Evolutionary conservation across 2,113 vertebrate genomes (phyloP), one percentile per base, ranked within the genome.

Genomic region (Dolichallabes microphthalmus): DNA sequence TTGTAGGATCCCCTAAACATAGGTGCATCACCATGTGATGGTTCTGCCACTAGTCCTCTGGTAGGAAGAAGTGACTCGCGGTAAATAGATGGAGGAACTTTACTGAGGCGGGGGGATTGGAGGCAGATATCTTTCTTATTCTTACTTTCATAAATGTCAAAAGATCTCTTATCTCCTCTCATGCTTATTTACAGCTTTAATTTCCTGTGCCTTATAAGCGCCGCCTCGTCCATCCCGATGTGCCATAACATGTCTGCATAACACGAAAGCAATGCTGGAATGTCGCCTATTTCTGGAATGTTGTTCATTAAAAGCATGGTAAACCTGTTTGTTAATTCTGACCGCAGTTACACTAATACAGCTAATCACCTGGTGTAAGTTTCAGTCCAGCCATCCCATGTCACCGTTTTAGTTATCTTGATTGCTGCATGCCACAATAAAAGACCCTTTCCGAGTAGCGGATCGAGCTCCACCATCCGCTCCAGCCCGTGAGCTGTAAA

Each of bases 181-280:
- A 91, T 91, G 90, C 93, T 94, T 94, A 94, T 94, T 95, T 94
- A 93, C 94, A 93, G 92, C 94, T 94, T 95, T 94, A 93, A 94
- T 94, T 94, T 93, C 92, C 92, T 94, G 92, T 93, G 92, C 92
- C 93, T 94, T 91, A 92, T 92, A 91, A 90, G 90, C 90, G 88
- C 87, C 86, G 83, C 90, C 88, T 86, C 52, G 87, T 85, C 86
- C 86, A 68, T 90, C 84, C 86, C 63, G 88, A 88, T 76, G 90
- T 85, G 87, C 89, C 82, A 90, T 88, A 90, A 50, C 83, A 86
- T 63, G 52, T 84, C 86, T 22, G 53, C 55, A 30, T 35, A 58
- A 60, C 76, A 35, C 2, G 25, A 82, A 78, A 86, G 87, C 64
- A 88, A 83, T 20, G 30, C 86, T 89, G 93, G 93, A 94, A 94